phyloP scores from a whole-genome alignment of 53 echinoderm and acorn worm genomes.

The Temnopleurus reevesii region DNA sequence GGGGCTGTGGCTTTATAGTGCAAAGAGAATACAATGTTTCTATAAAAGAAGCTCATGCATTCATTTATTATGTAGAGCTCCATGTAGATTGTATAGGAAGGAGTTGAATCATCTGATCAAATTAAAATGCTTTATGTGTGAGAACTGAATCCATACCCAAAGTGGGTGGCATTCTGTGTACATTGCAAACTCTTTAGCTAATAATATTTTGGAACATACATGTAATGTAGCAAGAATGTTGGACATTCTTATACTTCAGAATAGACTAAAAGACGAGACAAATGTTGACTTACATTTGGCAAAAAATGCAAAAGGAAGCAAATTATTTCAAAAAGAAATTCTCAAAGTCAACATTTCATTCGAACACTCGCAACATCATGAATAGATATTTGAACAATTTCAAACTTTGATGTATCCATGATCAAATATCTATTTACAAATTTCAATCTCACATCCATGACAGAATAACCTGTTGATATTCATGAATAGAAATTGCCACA shows the following conservation, averaged over 20 bases:
- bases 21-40: not conserved
- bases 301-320: not conserved
- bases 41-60: constrained; percentile 13
- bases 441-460: not conserved
- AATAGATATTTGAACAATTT: not conserved
- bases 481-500: not conserved
- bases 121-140: constrained; percentile 7
- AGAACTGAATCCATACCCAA: not conserved
- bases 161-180: not conserved
- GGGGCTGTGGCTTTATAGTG: constrained; percentile 4
- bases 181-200: not conserved
- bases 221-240: not conserved
- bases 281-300: not conserved
- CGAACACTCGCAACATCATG: no score
- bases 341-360: not conserved
- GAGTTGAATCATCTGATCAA: constrained; percentile 23
- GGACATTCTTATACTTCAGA: not conserved
- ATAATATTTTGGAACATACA: not conserved
- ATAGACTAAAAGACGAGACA: not conserved
- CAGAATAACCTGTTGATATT: not conserved
- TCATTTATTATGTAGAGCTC: not conserved
- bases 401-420: no score
- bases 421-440: no score
- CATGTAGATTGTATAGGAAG: not conserved
- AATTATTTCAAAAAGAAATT: not conserved